Evolutionary conservation across 2,113 vertebrate species (phyloP).

Genomic region (Rhinolophus sinicus): DNA sequence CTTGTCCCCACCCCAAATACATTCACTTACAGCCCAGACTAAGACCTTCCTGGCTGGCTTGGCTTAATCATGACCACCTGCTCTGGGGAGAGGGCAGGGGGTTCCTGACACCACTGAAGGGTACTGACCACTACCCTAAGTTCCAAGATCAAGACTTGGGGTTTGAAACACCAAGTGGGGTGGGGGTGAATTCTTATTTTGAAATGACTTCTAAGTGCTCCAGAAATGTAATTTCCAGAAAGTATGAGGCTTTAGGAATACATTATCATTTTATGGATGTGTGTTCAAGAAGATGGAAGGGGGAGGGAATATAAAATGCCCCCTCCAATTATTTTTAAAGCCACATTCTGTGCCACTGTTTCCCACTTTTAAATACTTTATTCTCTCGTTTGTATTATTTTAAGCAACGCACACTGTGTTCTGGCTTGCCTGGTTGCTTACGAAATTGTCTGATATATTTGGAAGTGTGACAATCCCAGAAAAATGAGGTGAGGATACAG

Average conservation of each 20-base stretch:
- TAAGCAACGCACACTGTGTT: neutral
- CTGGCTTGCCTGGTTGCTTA: slow-evolving; percentile 21
- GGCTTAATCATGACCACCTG: neutral
- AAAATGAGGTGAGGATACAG: neutral
- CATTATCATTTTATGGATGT: neutral
- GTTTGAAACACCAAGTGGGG: neutral
- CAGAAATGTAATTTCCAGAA: slow-evolving; percentile 12
- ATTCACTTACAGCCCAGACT: neutral
- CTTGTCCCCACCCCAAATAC: neutral
- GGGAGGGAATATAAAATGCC: neutral
- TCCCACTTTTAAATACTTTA: slow-evolving; percentile 8
- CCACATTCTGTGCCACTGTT: neutral
- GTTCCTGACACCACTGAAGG: neutral
- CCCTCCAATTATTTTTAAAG: slow-evolving; percentile 27
- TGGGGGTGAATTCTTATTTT: neutral
- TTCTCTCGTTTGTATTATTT: slow-evolving; percentile 45
- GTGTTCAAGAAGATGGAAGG: neutral
- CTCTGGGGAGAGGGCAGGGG: neutral
- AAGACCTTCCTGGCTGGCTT: neutral
- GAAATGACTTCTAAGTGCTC: neutral
- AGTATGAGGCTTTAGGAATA: neutral
- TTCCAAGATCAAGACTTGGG: neutral
- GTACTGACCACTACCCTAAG: neutral
- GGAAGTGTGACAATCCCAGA: slow-evolving; percentile 49
- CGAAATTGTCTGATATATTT: slow-evolving; percentile 44